Evolutionary conservation across 2,113 vertebrate species (phyloP), one percentile per base, ranked within the genome.

Genomic region (Sterrhoptilus dennistouni): DNA sequence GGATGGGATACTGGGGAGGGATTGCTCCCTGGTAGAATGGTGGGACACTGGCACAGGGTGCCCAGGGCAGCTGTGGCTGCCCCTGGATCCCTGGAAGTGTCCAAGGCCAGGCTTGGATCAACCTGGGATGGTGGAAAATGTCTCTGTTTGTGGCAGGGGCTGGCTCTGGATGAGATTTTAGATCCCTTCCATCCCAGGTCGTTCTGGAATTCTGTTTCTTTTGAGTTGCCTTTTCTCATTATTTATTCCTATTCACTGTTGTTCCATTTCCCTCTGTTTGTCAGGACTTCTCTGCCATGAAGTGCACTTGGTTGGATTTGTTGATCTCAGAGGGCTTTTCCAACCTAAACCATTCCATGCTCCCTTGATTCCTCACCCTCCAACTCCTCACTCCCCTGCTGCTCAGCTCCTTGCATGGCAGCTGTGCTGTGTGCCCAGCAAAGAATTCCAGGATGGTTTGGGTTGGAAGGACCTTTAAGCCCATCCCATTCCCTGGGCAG

Each of bases 391-490:
- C n/a, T 60, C 27, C 12, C 12, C 0, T 24, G 7, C 65, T 20
- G 2, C 45, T 0, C 10, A 1, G 31, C 13, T 8, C 1, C 57
- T 25, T 33, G 25, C 45, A 25, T 33, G 60, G 29, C 53, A 31
- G 53, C 53, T 31, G 17, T 54, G 53, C 53, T 33, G 31, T 54
- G 76, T 29, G 28, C 33, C 57, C 6, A n/a, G 9, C 6, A 3
- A 29, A 5, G 28, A 66, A 66, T 12, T 60, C 77, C 69, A 6
- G 60, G 11, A 8, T 29, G 44, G 53, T 52, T 74, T 66, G 53
- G 77, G 38, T 29, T 60, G 77, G 77, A 75, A 60, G 45, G 38
- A 38, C 69, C 47, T 22, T 57, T 6, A 6, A 72, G 14, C 40
- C 29, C 53, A 60, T 25, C 53, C 61, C 63, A 14, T 68, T 14